Conservation (phyloP, 2,113 vertebrate species). For the Lasiurus borealis region DNA sequence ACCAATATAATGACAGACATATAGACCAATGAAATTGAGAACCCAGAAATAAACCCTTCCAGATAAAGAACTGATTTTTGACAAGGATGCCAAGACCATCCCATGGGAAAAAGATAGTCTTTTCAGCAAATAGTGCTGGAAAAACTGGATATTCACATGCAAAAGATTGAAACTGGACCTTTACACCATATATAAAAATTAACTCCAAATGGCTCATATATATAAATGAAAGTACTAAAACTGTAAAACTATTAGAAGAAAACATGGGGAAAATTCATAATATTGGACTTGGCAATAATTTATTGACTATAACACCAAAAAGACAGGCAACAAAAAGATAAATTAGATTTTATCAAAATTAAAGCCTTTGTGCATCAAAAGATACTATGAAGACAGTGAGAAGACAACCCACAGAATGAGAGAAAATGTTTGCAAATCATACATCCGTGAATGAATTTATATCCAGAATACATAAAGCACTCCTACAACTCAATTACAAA, state of each 20-base stretch:
- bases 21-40: not conserved
- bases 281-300: not conserved
- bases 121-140: not conserved
- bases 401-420: not conserved
- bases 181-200: not conserved
- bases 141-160: not conserved
- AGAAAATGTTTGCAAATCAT: not conserved
- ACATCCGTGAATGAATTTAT: not conserved
- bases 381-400: not conserved
- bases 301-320: constrained; percentile 4
- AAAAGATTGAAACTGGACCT: not conserved
- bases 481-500: not conserved
- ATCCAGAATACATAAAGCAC: not conserved
- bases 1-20: not conserved
- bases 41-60: not conserved
- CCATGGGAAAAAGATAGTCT: not conserved
- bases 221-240: not conserved
- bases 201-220: not conserved
- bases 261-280: not conserved
- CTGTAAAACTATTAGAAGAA: constrained; percentile 15
- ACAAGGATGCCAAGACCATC: not conserved
- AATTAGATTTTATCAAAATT: constrained; percentile 7
- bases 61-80: not conserved
- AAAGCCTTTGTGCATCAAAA: not conserved
- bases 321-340: not conserved